Evolutionary conservation across 2,113 vertebrate genomes (phyloP), one percentile per base, ranked within the genome.

Genomic region (zebrafish (Danio rerio)): DNA sequence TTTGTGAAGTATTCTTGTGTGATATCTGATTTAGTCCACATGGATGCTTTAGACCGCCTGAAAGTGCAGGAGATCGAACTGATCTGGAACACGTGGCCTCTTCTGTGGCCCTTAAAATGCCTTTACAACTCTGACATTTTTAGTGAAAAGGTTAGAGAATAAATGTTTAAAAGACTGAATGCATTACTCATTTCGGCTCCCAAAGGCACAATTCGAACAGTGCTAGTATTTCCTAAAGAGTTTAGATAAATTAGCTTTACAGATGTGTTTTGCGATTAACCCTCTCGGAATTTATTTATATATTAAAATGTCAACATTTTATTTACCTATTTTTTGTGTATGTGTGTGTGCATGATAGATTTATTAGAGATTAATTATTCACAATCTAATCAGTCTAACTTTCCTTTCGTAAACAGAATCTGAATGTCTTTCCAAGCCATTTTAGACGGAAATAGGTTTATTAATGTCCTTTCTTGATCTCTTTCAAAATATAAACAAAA

Each of bases 61-160:
- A 80, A 66, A 74, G 52, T 40, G 55, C 56, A 45, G 9, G 70
- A 81, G 61, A 49, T 13, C 16, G 49, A 77, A 81, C 55, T 81
- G 70, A 69, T 76, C 78, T 68, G 52, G 66, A 80, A 77, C 4
- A 66, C 20, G 63, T 69, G 78, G 16, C 78, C 78, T 76, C 77
- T 62, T 65, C 45, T 53, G n/a, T 75, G 63, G 47, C 78, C 82
- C 68, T 70, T 58, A 77, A 72, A 70, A 83, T 45, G 11, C 50
- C 53, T n/a, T 53, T 70, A 81, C 61, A 70, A 43, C 11, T 5
- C 66, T 81, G 78, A 77, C 83, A 84, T 84, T 84, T 83, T 52
- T 76, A 62, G 62, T 71, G 83, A 84, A 85, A 81, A 85, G 79
- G 83, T 81, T 71, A 78, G 21, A 76, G 49, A 78, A 81, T 16